Conservation (phyloP, 2,113 vertebrate genomes). For the zebrafish (Danio rerio) region DNA sequence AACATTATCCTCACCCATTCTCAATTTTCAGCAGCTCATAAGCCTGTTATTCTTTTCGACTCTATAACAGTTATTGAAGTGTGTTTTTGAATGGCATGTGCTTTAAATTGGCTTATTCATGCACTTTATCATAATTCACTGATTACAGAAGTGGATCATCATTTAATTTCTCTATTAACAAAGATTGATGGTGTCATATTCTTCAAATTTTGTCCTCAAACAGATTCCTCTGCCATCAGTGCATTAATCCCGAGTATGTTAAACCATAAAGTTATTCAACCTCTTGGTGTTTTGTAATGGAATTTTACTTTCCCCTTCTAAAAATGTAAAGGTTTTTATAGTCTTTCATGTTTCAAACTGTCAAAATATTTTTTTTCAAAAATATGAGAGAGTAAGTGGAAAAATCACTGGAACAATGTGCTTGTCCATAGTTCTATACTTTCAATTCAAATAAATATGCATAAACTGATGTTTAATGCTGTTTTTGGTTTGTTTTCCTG, state of each 20-base stretch:
- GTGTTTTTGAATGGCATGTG: neutral
- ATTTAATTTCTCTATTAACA: neutral
- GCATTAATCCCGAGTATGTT: neutral
- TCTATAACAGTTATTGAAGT: neutral
- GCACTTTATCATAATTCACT: neutral
- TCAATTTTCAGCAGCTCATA: constrained; percentile 56
- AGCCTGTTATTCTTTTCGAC: neutral
- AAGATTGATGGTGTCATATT: neutral
- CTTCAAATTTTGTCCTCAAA: neutral
- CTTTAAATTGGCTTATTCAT: neutral
- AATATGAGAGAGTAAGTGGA: no score
- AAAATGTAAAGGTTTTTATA: neutral
- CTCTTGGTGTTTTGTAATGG: neutral
- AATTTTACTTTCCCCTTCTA: neutral
- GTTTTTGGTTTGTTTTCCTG: constrained; percentile 68
- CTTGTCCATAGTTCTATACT: no score
- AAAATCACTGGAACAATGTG: no score
- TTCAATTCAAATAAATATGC: constrained; percentile 58
- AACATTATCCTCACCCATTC: neutral
- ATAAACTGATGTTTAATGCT: constrained; percentile 62
- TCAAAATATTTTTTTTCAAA: no score
- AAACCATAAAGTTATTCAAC: neutral
- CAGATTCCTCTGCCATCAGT: neutral
- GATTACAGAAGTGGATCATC: neutral
- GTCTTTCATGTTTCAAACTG: neutral